Base-by-base conservation (phyloP, 2,797 vertebrate species). In the Esox lucius region DNA sequence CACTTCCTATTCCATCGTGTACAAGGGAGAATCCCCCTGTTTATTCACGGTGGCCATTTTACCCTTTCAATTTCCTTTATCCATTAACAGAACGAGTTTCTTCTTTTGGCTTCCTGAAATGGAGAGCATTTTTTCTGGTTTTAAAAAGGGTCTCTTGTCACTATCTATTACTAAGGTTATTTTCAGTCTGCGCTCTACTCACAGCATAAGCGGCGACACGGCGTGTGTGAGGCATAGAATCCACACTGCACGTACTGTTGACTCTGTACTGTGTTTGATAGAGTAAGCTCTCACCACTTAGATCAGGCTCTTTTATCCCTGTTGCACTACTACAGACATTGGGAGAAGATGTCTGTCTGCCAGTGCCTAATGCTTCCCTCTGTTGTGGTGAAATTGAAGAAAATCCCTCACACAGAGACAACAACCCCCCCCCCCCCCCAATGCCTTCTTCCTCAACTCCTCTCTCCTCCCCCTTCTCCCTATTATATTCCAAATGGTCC, bases 241-340 rank as follows among this genome's bases (percentile, higher is more conserved):
- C 79, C 75, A 81, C 82, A 78, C 74, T 71, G 76, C 79, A 35
- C 39, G 51, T 74, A 70, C 83, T 84, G 87, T 85, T 77, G 85
- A 89, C 86, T 86, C 81, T 56, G 53, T 56, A n/a, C 80, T 77
- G 81, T 77, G 85, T 88, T 80, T 89, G 84, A 87, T 92, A 87
- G 88, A 90, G 83, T 88, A 86, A 88, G 89, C 89, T 82, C 87
- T 82, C 83, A 84, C 81, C 85, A 81, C 83, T 81, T n/a, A 7
- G 51, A 90, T 85, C 85, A 69, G 80, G 81, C 84, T 85, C 85
- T 84, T 77, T 81, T 80, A 59, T 80, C 82, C 79, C 77, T 71
- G 82, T 75, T 74, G 81, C 78, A 80, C 81, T 82, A 74, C 68
- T 80, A 84, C 83, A 80, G 90, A 86, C 85, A 82, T 83, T 87